phyloP scores from a whole-genome alignment of 2,888 invertebrate species.

The Ophonus ardosiacus region DNA sequence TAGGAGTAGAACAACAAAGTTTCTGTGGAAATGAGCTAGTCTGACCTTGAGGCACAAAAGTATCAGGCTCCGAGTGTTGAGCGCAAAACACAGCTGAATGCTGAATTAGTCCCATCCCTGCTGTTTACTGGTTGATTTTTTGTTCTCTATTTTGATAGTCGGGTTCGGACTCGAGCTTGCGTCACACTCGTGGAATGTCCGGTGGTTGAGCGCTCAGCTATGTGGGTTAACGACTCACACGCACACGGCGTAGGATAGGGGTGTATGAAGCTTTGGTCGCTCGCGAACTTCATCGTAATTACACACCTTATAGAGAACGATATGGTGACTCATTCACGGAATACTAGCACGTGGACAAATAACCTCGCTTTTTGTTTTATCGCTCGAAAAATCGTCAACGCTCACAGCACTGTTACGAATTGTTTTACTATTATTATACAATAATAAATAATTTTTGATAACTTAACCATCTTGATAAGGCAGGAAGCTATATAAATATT shows the following conservation, averaged over 20 bases:
- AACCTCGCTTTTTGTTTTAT: not conserved
- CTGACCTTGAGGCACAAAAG: not conserved
- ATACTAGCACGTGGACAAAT: not conserved
- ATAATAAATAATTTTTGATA: too few species aligned
- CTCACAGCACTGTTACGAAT: too few species aligned
- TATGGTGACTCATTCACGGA: not conserved
- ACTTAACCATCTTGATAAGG: too few species aligned
- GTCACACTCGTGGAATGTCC: conserved; percentile 56
- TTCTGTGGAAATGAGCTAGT: not conserved
- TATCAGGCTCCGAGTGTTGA: not conserved
- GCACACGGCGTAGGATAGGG: not conserved
- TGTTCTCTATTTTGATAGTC: not conserved
- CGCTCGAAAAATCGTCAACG: not conserved
- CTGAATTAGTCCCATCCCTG: not conserved
- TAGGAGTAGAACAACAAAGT: not conserved
- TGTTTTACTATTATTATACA: too few species aligned
- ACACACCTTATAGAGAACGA: not conserved
- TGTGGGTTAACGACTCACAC: conserved; percentile 52
- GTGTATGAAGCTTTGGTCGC: not conserved
- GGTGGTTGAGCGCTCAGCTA: conserved; percentile 31
- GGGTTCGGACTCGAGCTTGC: not conserved
- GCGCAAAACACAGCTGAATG: not conserved
- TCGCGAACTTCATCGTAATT: not conserved
- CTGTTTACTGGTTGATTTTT: not conserved
- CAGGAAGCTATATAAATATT: too few species aligned